Percentiles rank a stretch among this genome's conserved stretches.
Conservation (phyloP, 2,797 vertebrate genomes). For the Phoebastria nigripes region DNA sequence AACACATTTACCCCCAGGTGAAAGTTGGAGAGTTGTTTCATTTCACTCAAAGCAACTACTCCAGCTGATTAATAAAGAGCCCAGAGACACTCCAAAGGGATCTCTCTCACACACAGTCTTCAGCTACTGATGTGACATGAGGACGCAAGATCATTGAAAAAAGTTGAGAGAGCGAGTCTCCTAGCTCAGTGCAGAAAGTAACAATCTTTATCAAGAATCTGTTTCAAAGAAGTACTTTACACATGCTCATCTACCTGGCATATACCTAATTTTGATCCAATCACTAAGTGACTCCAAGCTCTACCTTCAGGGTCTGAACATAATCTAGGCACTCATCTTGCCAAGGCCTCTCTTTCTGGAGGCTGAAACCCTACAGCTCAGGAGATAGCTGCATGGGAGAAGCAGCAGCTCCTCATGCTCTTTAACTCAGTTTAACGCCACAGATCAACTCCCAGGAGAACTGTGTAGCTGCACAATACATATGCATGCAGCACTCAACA, state of each 20-base stretch:
- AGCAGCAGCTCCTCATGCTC: not conserved
- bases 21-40: not conserved
- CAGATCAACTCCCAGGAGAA: not conserved
- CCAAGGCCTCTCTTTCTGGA: not conserved
- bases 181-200: not conserved
- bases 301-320: not conserved
- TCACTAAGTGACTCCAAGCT: not conserved
- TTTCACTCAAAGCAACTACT: not conserved
- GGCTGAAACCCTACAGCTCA: not conserved
- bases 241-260: not conserved
- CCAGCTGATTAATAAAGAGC: not conserved
- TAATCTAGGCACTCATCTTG: not conserved
- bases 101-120: not conserved
- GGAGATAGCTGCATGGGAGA: not conserved
- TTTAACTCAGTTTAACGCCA: not conserved
- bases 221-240: not conserved
- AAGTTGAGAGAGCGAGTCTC: not conserved
- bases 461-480: accelerated
- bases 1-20: not conserved
- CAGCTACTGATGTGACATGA: not conserved
- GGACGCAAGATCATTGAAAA: accelerated
- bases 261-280: not conserved
- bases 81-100: not conserved
- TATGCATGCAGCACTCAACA: not conserved
- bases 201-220: not conserved